Conservation (phyloP, 2,113 vertebrate species). For the Muscicapa adusta region DNA sequence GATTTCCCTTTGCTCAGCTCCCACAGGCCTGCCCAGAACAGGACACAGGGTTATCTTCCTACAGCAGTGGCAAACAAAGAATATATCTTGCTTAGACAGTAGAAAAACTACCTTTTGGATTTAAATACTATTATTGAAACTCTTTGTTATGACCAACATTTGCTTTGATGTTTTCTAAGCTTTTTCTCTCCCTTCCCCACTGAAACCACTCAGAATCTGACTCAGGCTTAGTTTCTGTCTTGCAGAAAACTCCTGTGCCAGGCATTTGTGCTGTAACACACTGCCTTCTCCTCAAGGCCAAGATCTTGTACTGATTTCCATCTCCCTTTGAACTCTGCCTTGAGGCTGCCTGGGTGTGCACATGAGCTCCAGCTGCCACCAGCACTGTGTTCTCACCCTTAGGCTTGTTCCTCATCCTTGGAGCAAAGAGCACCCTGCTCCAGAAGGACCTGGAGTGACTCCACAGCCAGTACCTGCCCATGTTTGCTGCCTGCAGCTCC, state of each 20-base stretch:
- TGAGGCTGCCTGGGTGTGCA: background rate
- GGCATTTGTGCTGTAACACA: background rate
- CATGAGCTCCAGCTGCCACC: background rate
- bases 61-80: background rate
- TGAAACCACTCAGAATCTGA: background rate
- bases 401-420: background rate
- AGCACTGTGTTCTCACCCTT: background rate
- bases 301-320: background rate
- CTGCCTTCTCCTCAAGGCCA: background rate
- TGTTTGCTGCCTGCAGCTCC: background rate
- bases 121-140: background rate
- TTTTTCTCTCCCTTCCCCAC: background rate
- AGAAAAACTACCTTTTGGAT: background rate
- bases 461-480: fast-evolving
- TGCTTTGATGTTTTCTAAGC: background rate
- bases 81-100: background rate
- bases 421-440: background rate
- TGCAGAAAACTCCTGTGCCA: background rate
- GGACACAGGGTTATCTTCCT: background rate
- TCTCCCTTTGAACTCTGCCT: background rate
- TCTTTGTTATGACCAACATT: background rate
- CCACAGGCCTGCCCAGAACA: background rate
- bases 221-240: background rate
- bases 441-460: background rate
- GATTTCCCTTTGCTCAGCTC: background rate